Percentiles rank a stretch among this genome's conserved stretches.
phyloP scores from a whole-genome alignment of 1,140 invertebrate genomes.

The Latrodectus geometricus region DNA sequence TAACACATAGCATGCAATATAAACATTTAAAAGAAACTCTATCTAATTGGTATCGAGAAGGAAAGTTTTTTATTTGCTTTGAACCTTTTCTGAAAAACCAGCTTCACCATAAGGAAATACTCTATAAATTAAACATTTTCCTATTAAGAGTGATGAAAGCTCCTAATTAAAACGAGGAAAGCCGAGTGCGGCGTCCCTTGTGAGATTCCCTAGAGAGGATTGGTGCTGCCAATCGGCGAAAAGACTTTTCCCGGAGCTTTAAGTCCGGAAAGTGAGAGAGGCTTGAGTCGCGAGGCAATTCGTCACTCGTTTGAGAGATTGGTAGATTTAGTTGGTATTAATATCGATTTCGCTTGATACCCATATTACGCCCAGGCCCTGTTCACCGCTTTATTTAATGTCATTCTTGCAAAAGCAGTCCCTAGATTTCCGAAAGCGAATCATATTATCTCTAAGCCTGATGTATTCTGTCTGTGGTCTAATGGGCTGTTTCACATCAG shows the following conservation, averaged over 20 bases:
- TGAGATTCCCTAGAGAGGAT: neutral
- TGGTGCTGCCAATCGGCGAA: conserved; percentile 14
- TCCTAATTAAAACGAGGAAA: conserved; percentile 41
- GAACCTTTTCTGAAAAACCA: neutral
- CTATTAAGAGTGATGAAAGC: conserved; percentile 12
- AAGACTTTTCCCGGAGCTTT: conserved; percentile 1
- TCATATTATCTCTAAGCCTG: too few relatives aligned
- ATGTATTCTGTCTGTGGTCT: too few relatives aligned
- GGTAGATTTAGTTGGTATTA: conserved; percentile 9
- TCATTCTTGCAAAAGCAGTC: too few relatives aligned
- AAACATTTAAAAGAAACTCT: too few relatives aligned
- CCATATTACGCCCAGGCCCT: neutral
- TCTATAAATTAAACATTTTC: conserved; percentile 47
- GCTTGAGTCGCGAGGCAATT: conserved; percentile 1
- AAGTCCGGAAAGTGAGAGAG: neutral
- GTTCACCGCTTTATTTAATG: neutral
- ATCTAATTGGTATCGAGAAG: neutral
- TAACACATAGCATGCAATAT: too few relatives aligned
- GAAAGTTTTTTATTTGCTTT: neutral
- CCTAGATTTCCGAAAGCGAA: too few relatives aligned
- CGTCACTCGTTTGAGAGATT: conserved; percentile 18
- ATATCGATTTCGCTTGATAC: conserved; percentile 4
- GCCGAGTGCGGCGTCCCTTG: conserved; percentile 1
- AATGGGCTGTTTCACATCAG: too few relatives aligned
- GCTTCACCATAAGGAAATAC: conserved; percentile 1